Percentiles rank a stretch among this genome's conserved stretches.
Evolutionary conservation across 2,888 invertebrate genomes (phyloP).

Genomic region (Drosophila yooni): DNA sequence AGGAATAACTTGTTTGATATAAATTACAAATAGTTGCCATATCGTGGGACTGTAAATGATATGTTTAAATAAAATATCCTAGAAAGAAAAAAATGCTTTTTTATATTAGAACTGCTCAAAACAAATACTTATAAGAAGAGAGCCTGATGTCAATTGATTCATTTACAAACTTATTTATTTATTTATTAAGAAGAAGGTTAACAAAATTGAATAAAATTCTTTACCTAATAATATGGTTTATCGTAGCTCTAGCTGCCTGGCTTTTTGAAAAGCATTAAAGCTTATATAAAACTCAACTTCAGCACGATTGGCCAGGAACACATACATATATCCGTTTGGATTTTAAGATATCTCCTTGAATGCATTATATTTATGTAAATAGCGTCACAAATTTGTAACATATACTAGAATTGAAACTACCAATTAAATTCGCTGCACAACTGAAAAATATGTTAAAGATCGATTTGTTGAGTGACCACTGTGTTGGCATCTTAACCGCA

Average conservation of each 20-base stretch:
- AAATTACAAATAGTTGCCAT: background rate
- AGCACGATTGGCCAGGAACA: background rate
- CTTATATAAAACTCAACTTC: background rate
- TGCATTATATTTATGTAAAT: background rate
- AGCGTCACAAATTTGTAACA: fast-evolving
- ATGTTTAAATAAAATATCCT: background rate
- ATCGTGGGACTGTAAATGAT: background rate
- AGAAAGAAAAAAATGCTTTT: background rate
- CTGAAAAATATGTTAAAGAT: background rate
- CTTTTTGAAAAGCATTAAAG: background rate
- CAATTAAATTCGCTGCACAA: no score
- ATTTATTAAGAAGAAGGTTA: background rate
- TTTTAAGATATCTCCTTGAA: background rate
- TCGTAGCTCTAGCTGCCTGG: background rate
- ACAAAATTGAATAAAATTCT: background rate
- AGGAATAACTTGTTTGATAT: background rate
- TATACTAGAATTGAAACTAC: fast-evolving
- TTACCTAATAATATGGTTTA: background rate
- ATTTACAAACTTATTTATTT: background rate
- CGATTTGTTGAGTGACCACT: constrained; percentile 10
- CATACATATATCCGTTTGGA: background rate
- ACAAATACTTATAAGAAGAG: background rate
- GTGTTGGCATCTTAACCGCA: constrained; percentile 22
- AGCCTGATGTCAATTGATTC: background rate
- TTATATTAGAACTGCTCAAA: background rate